A percentile compares a stretch with the other conserved stretches of the same genome.
These are phyloP conservation scores for Perizoma affinitatum DNA, from an alignment of 2,888 invertebrate genomes.

Conservation along the genomic window DNA sequence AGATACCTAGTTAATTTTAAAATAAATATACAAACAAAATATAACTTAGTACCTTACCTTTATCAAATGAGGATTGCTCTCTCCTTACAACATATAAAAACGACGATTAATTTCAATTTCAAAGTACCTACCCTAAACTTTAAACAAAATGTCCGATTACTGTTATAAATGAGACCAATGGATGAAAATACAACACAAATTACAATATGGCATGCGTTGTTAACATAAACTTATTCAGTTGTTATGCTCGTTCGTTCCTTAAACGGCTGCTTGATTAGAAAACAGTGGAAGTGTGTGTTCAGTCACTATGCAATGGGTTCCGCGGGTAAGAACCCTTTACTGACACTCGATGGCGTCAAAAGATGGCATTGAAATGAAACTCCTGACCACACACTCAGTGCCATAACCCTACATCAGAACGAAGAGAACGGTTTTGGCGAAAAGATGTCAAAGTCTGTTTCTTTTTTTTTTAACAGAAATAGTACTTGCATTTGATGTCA, in stretches of 20 bases:
- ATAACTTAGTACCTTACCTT: too few species aligned
- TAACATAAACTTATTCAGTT: conserved; percentile 37
- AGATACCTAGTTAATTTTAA: too few species aligned
- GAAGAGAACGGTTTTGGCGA: too few species aligned
- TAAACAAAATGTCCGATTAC: conserved; percentile 33
- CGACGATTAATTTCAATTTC: conserved; percentile 32
- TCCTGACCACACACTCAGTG: too few species aligned
- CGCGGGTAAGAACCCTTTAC: neutral
- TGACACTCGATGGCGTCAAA: too few species aligned
- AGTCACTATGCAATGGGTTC: conserved; percentile 17
- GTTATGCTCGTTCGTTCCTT: conserved; percentile 47
- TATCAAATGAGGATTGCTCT: too few species aligned
- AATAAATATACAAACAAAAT: too few species aligned
- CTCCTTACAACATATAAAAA: neutral
- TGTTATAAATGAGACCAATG: conserved; percentile 40
- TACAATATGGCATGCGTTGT: conserved; percentile 51
- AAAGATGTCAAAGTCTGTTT: too few species aligned
- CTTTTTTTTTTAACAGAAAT: too few species aligned
- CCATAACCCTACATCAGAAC: too few species aligned
- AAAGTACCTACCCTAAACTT: conserved; percentile 21
- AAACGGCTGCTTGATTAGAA: conserved; percentile 49
- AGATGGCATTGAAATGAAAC: too few species aligned
- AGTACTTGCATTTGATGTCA: too few species aligned
- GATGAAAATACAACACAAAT: conserved; percentile 44
- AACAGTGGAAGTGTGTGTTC: conserved; percentile 17